Base-by-base conservation (phyloP, 2,888 invertebrate genomes). In the Orchestes rusci region DNA sequence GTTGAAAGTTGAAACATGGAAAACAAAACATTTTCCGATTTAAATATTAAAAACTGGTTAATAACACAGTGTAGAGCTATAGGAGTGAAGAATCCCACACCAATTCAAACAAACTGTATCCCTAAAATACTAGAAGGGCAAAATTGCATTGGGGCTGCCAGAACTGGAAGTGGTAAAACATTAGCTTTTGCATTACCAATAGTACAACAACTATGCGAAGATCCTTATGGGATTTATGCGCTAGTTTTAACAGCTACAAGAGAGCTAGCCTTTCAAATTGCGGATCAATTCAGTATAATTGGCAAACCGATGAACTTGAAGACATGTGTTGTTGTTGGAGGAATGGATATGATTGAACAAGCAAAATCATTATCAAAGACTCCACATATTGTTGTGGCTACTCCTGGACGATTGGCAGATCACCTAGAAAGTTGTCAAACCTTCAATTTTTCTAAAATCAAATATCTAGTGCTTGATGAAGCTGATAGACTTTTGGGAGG, bases 91-190 rank as follows among this genome's bases (percentile, higher is more conserved):
- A 71, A 70, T 35, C 88, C 90, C 7, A 91, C 91, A 2, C 80
- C 84, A 0, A 89, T 93, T 44, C 92, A 93, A 66, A 68, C 73
- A 58, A 80, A 82, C 51, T 91, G 91, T 61, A 84, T 93, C 58
- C 80, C 88, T 3, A 72, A 74, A 49, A 87, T 92, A 55, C 66
- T 92, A 28, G 62, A 72, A 45, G 93, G 93, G 0, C 73, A 77
- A 56, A 91, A 96, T 71, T 92, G 93, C 57, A 86, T 99, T 51
- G 97, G 94, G 5, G 93, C 93, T 57, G 94, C 96, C 0, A 94
- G 96, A 68, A 99, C 97, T 5, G 97, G 50, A 10, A 95, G 94
- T 43, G 97, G 97, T 2, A 99, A 99, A 73, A 99, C 99, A 1
- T 80, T 97, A 60, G 94, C 97, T 0, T 99, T 99, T 75, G 95